Evolutionary conservation across 2,113 vertebrate species (phyloP), one percentile per base, ranked within the genome.

Genomic region (Scortum barcoo): DNA sequence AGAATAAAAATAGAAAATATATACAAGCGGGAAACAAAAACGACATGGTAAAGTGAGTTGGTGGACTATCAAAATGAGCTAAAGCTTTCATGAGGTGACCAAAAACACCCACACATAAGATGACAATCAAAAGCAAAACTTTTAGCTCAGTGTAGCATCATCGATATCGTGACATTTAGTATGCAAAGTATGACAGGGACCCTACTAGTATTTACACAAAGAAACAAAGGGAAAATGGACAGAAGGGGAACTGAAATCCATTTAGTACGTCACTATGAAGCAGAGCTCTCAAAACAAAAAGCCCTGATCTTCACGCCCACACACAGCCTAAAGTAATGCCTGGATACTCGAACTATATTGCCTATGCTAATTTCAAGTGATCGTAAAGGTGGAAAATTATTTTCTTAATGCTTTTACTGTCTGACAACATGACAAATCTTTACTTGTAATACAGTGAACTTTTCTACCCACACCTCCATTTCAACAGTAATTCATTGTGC

Each of bases 221-320:
- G n/a, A 28, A n/a, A 28, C 3, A 77, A 83, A 78, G 4, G 3
- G 16, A 4, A 76, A 58, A 46, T 1, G 1, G 38, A 0, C 10
- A 8, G 19, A 84, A 76, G 62, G 73, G 74, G 76, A 90, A 90
- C 73, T 86, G 83, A 80, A 38, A 91, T 33, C 60, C 1, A 16
- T 24, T 44, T 57, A 22, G 28, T 9, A n/a, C 51, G 46, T 88
- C 86, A 36, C 33, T 36, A 6, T 36, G 0, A 22, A 69, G 36
- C 3, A 1, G 28, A 61, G 30, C 17, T 70, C 26, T 12, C 10
- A 1, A 40, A 40, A 36, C 20, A 17, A 82, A 78, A 74, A 48
- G 0, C 6, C 62, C 72, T 54, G 44, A 80, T 50, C 60, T 75
- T 76, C 5, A 75, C 38, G 33, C 62, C 46, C 24, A 44, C 66